These are phyloP conservation scores for Hiodon alosoides DNA, from an alignment of 2,113 vertebrate species.

Conservation along the genomic window DNA sequence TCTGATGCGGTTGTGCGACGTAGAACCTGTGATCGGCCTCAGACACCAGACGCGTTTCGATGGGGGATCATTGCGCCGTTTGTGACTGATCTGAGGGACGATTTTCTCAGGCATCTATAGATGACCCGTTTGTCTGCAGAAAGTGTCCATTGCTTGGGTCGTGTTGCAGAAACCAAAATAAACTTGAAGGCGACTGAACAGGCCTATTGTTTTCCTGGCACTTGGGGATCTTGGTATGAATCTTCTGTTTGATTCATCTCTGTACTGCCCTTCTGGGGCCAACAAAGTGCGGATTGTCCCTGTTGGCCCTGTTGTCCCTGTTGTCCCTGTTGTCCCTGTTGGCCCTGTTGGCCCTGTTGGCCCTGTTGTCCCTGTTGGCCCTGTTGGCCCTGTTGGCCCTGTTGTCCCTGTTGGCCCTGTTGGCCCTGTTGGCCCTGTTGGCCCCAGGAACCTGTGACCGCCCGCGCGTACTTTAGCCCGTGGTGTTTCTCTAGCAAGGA, in stretches of 20 bases:
- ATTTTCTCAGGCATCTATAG: background rate
- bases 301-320: background rate
- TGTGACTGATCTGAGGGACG: background rate
- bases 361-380: no score
- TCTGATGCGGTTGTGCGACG: no score
- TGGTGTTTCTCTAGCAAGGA: background rate
- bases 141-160: background rate
- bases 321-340: no score
- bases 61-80: no score
- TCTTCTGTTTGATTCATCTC: background rate
- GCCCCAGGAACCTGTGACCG: background rate
- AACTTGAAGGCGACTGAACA: background rate
- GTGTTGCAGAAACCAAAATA: conserved; percentile 5
- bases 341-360: no score
- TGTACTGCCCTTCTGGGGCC: background rate
- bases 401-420: no score
- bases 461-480: background rate
- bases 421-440: conserved; percentile 2
- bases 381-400: no score
- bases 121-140: background rate
- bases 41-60: no score
- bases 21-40: no score
- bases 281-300: conserved; percentile 1
- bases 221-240: background rate
- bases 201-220: background rate